phyloP scores from a whole-genome alignment of 2,113 vertebrate species.

The Anser brachyrhynchus region DNA sequence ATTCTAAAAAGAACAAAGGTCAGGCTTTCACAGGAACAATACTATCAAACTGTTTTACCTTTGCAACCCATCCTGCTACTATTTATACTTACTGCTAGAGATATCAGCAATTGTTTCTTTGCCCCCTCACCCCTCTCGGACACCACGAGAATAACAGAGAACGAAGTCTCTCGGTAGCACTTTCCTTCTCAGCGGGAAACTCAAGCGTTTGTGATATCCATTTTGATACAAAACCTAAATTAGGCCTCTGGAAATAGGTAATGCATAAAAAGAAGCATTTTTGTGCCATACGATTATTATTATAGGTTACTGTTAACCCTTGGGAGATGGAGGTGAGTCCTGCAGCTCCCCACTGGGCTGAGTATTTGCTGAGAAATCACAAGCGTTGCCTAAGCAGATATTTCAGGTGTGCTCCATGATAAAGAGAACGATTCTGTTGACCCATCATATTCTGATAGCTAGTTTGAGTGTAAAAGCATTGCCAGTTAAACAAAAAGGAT shows the following conservation, averaged over 20 bases:
- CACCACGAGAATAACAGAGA: conserved; percentile 53
- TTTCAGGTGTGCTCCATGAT: conserved; percentile 56
- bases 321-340: conserved; percentile 78
- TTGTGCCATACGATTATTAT: conserved; percentile 80
- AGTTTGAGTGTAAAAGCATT: conserved; percentile 51
- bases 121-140: conserved; percentile 55
- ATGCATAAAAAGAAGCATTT: conserved; percentile 83
- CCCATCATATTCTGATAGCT: conserved; percentile 64
- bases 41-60: conserved; percentile 32
- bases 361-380: conserved; percentile 76
- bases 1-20: conserved; percentile 27
- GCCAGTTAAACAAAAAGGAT: conserved; percentile 74
- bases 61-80: conserved; percentile 5
- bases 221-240: conserved; percentile 83
- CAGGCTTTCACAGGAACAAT: background rate
- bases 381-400: conserved; percentile 61
- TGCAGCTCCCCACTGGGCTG: conserved; percentile 71
- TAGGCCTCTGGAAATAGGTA: conserved; percentile 83
- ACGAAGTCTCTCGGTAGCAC: conserved; percentile 61
- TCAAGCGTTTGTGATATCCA: conserved; percentile 77
- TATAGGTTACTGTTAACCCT: conserved; percentile 82
- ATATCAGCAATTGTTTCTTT: conserved; percentile 51
- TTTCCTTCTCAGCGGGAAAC: conserved; percentile 79
- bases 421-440: conserved; percentile 68
- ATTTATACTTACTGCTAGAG: conserved; percentile 15